Evolutionary conservation across 2,797 vertebrate species (phyloP), one percentile per base, ranked within the genome.

Genomic region (Pseudocheirus occidentalis): DNA sequence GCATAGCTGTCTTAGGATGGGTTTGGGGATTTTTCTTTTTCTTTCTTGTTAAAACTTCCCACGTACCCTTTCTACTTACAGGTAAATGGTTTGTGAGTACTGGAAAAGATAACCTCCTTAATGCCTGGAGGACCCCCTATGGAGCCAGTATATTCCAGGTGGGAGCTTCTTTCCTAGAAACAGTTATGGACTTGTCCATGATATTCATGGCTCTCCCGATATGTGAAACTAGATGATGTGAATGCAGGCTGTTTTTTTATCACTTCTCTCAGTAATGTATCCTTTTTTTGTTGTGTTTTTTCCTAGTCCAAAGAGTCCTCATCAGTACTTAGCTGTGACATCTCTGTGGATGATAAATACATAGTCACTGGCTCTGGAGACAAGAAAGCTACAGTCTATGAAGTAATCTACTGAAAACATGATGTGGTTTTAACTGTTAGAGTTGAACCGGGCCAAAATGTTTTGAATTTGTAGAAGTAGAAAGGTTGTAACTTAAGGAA

Each of bases 11-110:
- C 2, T 46, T 29, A 12, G 27, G 40, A 50, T 50, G 40, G 24
- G 4, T 87, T 87, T 87, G 40, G 10, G 21, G 3, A 27, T 87
- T 46, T 87, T 87, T 87, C n/a, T 40, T 7, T 81, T 81, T 24
- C 21, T 81, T 66, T 56, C 91, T 95, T 95, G n/a, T 21, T 50
- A 58, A 55, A 93, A 94, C 90, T 52, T 55, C 96, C 3, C 54
- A 3, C 34, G 81, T 96, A 46, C 97, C 50, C 94, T 97, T 97
- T 93, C 29, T 97, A 56, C 98, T 98, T 93, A n/a, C 96, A 99
- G 99, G 99, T 97, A 99, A 99, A 98, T 99, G 99, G 99, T 99
- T 99, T 98, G 99, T 99, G 95, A 99, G 99, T 98, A 99, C 99
- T 98, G 99, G 99, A 95, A 99, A 99, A 98, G 99, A 99, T 96